A percentile compares a stretch with the other conserved stretches of the same genome.
These are phyloP conservation scores for Osmoderma eremita DNA, from an alignment of 2,888 invertebrate species.

Conservation along the genomic window DNA sequence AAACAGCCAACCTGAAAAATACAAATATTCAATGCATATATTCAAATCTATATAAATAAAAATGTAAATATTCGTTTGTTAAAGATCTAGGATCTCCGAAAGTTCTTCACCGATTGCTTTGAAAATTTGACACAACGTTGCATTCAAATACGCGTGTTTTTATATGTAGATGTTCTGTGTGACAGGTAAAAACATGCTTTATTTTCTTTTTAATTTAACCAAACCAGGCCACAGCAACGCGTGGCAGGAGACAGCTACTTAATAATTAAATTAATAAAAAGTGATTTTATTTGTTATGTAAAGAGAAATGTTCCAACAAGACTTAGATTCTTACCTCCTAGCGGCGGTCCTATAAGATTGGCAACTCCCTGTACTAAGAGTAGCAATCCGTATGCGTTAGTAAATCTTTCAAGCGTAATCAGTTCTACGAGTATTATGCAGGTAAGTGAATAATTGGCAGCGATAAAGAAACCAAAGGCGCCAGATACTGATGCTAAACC, in stretches of 20 bases:
- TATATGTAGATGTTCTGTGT: no score
- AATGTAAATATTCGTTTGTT: no score
- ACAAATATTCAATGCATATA: background rate
- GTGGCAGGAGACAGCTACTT: no score
- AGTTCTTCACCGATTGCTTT: no score
- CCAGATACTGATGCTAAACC: constrained; percentile 74
- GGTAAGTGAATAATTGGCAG: constrained; percentile 91
- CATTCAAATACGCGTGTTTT: no score
- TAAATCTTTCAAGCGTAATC: constrained; percentile 89
- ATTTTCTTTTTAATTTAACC: no score
- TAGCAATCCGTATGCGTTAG: constrained; percentile 89
- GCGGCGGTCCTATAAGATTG: constrained; percentile 88
- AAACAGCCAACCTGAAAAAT: constrained; percentile 79
- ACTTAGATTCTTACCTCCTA: constrained; percentile 75
- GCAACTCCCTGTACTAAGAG: constrained; percentile 90
- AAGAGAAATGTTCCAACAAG: background rate
- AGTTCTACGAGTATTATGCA: constrained; percentile 90
- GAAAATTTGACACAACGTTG: no score
- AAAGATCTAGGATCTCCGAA: no score
- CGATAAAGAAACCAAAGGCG: constrained; percentile 89
- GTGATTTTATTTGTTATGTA: background rate
- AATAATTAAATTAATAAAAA: background rate
- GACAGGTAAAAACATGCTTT: no score
- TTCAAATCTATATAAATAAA: constrained; percentile 1
- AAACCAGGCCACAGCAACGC: no score